Conservation (phyloP, 2,888 invertebrate genomes). For the Drosophila nigritarsus region DNA sequence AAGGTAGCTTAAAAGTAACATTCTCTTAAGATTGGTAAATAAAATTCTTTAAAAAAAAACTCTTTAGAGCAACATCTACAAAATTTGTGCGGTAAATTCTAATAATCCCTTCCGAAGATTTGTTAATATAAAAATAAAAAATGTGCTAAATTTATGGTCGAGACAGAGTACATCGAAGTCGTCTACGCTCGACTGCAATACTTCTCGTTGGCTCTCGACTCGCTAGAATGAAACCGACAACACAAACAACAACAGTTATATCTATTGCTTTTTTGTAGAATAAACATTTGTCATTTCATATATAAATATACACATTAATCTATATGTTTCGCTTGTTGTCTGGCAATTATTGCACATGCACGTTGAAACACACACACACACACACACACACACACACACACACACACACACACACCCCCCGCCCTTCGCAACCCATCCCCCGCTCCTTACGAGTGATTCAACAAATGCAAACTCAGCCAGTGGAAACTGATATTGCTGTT, state of each 20-base stretch:
- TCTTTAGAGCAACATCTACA: neutral
- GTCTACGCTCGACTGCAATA: neutral
- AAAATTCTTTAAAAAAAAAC: no score
- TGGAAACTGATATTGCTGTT: constrained; percentile 18
- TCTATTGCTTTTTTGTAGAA: constrained; percentile 25
- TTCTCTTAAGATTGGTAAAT: no score
- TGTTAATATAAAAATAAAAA: neutral
- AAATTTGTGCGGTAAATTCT: neutral
- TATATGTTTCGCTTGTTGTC: neutral
- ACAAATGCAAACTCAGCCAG: constrained; percentile 7
- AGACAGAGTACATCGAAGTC: constrained; percentile 2
- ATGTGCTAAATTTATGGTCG: neutral
- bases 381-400: no score
- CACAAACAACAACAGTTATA: neutral
- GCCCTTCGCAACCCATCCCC: neutral
- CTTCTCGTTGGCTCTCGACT: neutral
- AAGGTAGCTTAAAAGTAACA: neutral
- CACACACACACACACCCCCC: neutral
- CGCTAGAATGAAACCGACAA: constrained; percentile 8
- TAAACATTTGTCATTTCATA: constrained; percentile 21
- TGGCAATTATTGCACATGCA: constrained; percentile 1
- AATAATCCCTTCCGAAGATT: neutral
- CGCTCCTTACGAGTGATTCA: neutral
- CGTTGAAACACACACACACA: constrained; percentile 2
- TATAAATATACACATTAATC: no score